Percentiles rank a stretch among this genome's conserved stretches.
phyloP scores from a whole-genome alignment of 2,113 vertebrate genomes.

The Pagrus major region DNA sequence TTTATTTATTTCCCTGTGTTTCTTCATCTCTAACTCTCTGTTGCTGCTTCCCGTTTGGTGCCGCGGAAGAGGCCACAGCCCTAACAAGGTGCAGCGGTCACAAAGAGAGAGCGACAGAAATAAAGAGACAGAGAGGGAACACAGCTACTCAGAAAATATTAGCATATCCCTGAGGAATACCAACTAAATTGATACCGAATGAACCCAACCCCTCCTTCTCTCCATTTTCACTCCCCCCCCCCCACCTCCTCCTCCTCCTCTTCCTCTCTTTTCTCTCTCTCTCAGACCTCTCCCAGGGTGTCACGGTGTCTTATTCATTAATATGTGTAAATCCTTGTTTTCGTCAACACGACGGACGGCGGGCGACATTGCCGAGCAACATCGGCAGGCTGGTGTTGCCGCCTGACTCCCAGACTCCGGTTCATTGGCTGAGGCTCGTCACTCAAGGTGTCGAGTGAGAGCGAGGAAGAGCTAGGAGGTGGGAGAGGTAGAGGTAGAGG shows the following conservation, averaged over 20 bases:
- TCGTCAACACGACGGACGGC: slow-evolving; percentile 66
- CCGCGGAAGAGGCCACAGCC: slow-evolving; percentile 90
- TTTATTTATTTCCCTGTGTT: slow-evolving; percentile 73
- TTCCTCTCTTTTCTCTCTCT: slow-evolving; percentile 18
- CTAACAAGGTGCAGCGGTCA: slow-evolving; percentile 96
- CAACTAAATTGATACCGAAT: slow-evolving; percentile 91
- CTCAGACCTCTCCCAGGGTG: slow-evolving; percentile 84
- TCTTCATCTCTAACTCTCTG: slow-evolving; percentile 62
- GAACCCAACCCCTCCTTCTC: slow-evolving; percentile 63
- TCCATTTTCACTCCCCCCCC: slow-evolving; percentile 36
- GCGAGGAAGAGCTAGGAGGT: not conserved
- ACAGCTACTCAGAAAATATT: slow-evolving; percentile 80
- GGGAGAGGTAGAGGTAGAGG: slow-evolving; percentile 15
- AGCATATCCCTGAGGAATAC: slow-evolving; percentile 90
- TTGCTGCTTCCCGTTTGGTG: slow-evolving; percentile 77
- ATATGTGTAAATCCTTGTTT: slow-evolving; percentile 94
- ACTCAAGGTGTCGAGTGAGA: slow-evolving; percentile 46
- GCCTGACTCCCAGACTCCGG: slow-evolving; percentile 54
- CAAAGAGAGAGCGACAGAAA: slow-evolving; percentile 90
- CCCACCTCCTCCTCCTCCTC: not conserved
- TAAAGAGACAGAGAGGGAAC: slow-evolving; percentile 91
- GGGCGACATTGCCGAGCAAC: slow-evolving; percentile 34
- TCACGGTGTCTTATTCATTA: slow-evolving; percentile 93
- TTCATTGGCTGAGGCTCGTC: slow-evolving; percentile 65
- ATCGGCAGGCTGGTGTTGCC: slow-evolving; percentile 44